Evolutionary conservation across 2,113 vertebrate species (phyloP), one percentile per base, ranked within the genome.

Genomic region (Clinocottus analis): DNA sequence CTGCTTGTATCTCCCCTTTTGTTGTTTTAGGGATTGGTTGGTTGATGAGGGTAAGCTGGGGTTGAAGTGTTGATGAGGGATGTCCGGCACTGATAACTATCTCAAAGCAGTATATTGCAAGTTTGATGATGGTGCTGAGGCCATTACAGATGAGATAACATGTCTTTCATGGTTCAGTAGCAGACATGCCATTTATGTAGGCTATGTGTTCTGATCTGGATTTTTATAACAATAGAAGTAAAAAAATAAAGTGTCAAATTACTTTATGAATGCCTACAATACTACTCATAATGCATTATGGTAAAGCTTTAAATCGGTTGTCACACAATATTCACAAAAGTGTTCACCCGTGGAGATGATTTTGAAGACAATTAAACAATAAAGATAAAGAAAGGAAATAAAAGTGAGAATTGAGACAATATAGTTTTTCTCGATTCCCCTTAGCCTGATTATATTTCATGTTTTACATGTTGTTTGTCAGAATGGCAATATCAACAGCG

Each of bases 21-120:
- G 93, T 93, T 93, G 90, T 88, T 89, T 82, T 91, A 85, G 80
- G 86, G 88, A 87, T 90, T 80, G 88, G 80, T 82, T 75, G 79
- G 77, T 77, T 84, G 88, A 81, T 89, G 85, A 85, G 81, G 79
- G 67, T 75, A 82, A 87, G 78, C 70, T 65, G 31, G 85, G 83
- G 80, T 72, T 70, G 61, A 79, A 87, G 81, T 90, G 83, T 84
- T 89, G 79, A 92, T 85, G 85, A 86, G 85, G 85, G 82, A 81
- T 84, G 89, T 93, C 93, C 71, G 63, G 85, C 83, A 9, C 62
- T 81, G 93, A 94, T 93, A 94, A 92, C 65, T 69, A 93, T 93
- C 86, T 90, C 63, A 6, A 67, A 59, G 76, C 79, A 74, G 58
- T 75, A 79, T 71, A 89, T 78, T 91, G 82, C 74, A 73, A 87